Evolutionary conservation across 2,113 vertebrate species (phyloP), one percentile per base, ranked within the genome.

Genomic region (Ariopsis seemanni): DNA sequence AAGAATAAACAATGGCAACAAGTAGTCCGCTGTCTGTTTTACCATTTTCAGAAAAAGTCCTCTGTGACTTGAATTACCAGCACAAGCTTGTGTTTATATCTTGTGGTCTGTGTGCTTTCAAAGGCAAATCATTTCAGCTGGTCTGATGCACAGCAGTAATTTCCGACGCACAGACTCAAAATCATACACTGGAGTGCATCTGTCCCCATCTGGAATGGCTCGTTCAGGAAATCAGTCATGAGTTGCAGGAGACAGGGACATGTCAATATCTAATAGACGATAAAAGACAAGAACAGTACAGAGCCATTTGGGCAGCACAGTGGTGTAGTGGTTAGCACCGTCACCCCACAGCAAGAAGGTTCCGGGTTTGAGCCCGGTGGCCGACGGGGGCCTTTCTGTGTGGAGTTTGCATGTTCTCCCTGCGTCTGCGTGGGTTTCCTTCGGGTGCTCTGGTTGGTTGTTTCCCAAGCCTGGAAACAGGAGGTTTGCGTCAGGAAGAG

Each of bases 221-320:
- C 11, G 52, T 81, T 60, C 84, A 88, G 86, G 87, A 90, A 90
- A 89, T 85, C 87, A 52, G 77, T 82, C 78, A 67, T 67, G 88
- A 89, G 86, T 87, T 87, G 83, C 77, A 72, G 53, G 78, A 74
- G 87, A 88, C 89, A 85, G 71, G 67, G 42, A 69, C 74, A 82
- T 63, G 82, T 85, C 89, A 79, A 88, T 83, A 85, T 79, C 79
- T 82, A 90, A 91, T 84, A 4, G 52, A 67, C 74, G 84, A 87
- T 90, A 42, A 87, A 89, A 87, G 87, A n/a, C 78, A n/a, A 25
- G 67, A 82, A 85, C 34, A 86, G 65, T 34, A 22, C n/a, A 30
- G 48, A 83, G 62, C 60, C 60, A 60, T 78, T 30, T 42, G 53
- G 42, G 42, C 42, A 42, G 42, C 42, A 42, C 4, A 0, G 42